Evolutionary conservation across 2,797 vertebrate genomes (phyloP), one percentile per base, ranked within the genome.

Genomic region (Tadarida brasiliensis): DNA sequence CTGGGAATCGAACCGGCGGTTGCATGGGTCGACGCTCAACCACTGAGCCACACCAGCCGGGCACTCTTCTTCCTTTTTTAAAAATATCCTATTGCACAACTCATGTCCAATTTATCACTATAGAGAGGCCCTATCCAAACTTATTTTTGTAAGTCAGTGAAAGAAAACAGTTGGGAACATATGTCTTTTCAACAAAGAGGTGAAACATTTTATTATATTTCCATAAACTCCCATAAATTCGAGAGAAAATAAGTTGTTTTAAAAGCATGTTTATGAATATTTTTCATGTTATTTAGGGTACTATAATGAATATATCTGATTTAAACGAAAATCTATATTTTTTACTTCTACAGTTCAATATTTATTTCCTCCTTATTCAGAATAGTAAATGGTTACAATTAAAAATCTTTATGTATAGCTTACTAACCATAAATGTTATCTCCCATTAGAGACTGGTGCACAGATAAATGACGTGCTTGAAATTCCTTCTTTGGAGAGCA

Each of bases 221-320:
- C 56, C 91, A 96, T 89, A 90, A 84, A 65, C n/a, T 90, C 22
- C 12, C 70, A 95, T 94, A 81, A 96, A 94, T 96, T 90, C 59
- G 71, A 92, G 47, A 92, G 90, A 70, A 94, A 95, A 83, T 49
- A n/a, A 47, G 8, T 95, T 80, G 14, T 80, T 96, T 94, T 71
- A 83, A 94, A 96, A 95, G 35, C 88, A 96, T 86, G 78, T 88
- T 96, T 49, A 94, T 97, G 95, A 97, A 96, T 91, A 47, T 96
- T 93, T 96, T 96, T 92, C 44, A 67, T 59, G 5, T 73, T 84
- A 77, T 76, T 96, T 96, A 87, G 33, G 7, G 33, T 61, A 39
- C 63, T 39, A 20, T 73, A 35, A 89, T 92, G 51, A 86, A 89
- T 84, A 88, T 51, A 74, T 87, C 44, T 84, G 63, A 87, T 51